Conservation (phyloP, 1,140 invertebrate species). For the Euwallacea fornicatus region DNA sequence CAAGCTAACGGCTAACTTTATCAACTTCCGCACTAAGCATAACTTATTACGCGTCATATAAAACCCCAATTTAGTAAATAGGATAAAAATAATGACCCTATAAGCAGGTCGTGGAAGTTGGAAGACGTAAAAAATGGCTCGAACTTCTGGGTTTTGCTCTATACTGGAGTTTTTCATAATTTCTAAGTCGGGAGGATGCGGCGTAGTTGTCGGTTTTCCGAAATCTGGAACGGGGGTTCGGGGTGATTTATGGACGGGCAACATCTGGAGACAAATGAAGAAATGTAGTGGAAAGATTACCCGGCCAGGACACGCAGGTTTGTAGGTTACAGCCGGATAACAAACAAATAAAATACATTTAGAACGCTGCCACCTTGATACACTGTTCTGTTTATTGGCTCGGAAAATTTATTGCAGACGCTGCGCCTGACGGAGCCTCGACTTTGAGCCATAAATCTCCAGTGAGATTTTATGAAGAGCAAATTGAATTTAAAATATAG, state of each 20-base stretch:
- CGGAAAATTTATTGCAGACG: slow-evolving; percentile 41
- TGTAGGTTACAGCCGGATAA: slow-evolving; percentile 42
- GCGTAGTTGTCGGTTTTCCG: slow-evolving; percentile 1
- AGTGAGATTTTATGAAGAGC: slow-evolving; percentile 4
- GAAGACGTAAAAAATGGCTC: slow-evolving; percentile 31
- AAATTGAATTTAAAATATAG: slow-evolving; percentile 1
- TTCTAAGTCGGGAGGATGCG: slow-evolving; percentile 6
- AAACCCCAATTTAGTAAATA: slow-evolving; percentile 36
- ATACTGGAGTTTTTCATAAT: slow-evolving; percentile 28
- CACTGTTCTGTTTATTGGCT: slow-evolving; percentile 43
- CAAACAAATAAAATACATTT: slow-evolving; percentile 47
- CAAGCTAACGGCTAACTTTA: slow-evolving; percentile 19
- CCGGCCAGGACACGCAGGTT: slow-evolving; percentile 36
- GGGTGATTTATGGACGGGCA: slow-evolving; percentile 38
- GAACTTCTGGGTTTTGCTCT: slow-evolving; percentile 22
- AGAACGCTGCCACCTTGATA: slow-evolving; percentile 38
- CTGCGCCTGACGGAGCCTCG: slow-evolving; percentile 12
- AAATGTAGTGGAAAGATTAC: slow-evolving; percentile 45
- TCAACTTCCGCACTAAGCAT: slow-evolving; percentile 30
- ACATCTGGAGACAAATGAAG: slow-evolving; percentile 47
- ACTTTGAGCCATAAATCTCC: slow-evolving; percentile 20
- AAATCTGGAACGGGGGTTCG: slow-evolving; percentile 21
- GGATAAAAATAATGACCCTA: slow-evolving; percentile 35
- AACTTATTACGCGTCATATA: slow-evolving; percentile 33
- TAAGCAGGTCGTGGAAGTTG: slow-evolving; percentile 33